phyloP scores from a whole-genome alignment of 2,797 vertebrate genomes.

The Acomys russatus region DNA sequence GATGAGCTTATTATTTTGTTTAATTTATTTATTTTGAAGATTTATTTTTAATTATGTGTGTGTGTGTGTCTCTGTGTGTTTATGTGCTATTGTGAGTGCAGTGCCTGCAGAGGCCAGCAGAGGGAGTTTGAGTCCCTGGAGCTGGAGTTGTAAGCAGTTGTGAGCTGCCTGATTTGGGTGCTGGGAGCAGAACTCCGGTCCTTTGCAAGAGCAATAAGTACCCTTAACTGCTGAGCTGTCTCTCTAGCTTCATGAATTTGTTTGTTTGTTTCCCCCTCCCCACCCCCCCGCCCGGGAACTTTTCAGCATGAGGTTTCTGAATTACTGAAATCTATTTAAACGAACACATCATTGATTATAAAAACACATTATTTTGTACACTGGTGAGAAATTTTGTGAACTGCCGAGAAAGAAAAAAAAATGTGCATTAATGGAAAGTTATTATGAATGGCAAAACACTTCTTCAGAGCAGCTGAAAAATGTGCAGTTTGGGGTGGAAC shows the following conservation, averaged over 20 bases:
- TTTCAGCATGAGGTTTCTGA: slow-evolving; percentile 36
- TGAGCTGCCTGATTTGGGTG: neutral
- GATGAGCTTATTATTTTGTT: neutral
- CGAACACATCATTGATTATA: neutral
- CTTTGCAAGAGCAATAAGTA: neutral
- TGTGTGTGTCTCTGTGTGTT: neutral
- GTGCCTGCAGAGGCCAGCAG: neutral
- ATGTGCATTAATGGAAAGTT: neutral
- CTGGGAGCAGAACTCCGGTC: neutral
- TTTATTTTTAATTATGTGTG: neutral
- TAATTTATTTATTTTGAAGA: neutral
- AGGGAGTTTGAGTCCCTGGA: neutral
- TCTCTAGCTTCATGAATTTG: neutral
- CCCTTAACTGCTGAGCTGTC: neutral
- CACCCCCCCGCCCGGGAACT: neutral
- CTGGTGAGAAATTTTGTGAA: neutral
- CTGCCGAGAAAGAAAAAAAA: neutral
- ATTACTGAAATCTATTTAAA: slow-evolving; percentile 11
- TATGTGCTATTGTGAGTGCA: neutral
- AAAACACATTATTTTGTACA: neutral
- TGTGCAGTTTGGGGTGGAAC: neutral
- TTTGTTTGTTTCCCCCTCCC: neutral
- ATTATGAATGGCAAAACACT: neutral
- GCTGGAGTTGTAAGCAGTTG: neutral
- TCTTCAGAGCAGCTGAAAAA: slow-evolving; percentile 7